Evolutionary conservation across 2,113 vertebrate species (phyloP).

Genomic region (Etheostoma spectabile): DNA sequence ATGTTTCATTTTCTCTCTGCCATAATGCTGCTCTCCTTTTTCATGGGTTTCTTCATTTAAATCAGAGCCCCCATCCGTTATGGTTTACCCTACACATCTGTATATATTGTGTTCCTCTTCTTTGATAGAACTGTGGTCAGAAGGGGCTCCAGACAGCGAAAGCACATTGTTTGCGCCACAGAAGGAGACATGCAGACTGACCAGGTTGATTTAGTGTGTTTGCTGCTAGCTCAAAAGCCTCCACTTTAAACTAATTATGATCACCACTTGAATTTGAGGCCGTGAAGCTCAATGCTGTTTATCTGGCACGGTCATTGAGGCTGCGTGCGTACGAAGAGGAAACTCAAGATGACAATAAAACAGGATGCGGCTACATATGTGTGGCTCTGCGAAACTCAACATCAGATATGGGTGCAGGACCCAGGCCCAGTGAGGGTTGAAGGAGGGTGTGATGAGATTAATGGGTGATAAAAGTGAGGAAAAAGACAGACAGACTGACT

Average conservation of each 20-base stretch:
- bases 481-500: slow-evolving; percentile 7
- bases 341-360: slow-evolving; percentile 20
- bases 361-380: not conserved
- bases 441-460: not conserved
- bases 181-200: slow-evolving; percentile 10
- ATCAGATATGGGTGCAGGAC: not conserved
- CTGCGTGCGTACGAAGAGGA: not conserved
- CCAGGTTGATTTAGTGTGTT: slow-evolving; percentile 32
- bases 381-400: slow-evolving; percentile 17
- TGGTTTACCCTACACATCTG: slow-evolving; percentile 37
- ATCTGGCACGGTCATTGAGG: not conserved
- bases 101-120: slow-evolving; percentile 50
- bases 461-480: not conserved
- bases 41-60: not conserved
- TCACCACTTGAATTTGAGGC: slow-evolving; percentile 10
- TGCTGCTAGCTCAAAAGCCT: slow-evolving; percentile 8
- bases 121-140: slow-evolving; percentile 5
- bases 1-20: slow-evolving; percentile 20
- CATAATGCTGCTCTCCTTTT: not conserved
- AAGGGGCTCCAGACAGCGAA: slow-evolving; percentile 1
- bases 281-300: slow-evolving; percentile 5
- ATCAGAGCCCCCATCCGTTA: slow-evolving; percentile 34
- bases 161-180: slow-evolving; percentile 34
- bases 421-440: not conserved
- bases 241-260: slow-evolving; percentile 15